Evolutionary conservation across 2,797 vertebrate genomes (phyloP).

Genomic region (Syndactyla subalaris): DNA sequence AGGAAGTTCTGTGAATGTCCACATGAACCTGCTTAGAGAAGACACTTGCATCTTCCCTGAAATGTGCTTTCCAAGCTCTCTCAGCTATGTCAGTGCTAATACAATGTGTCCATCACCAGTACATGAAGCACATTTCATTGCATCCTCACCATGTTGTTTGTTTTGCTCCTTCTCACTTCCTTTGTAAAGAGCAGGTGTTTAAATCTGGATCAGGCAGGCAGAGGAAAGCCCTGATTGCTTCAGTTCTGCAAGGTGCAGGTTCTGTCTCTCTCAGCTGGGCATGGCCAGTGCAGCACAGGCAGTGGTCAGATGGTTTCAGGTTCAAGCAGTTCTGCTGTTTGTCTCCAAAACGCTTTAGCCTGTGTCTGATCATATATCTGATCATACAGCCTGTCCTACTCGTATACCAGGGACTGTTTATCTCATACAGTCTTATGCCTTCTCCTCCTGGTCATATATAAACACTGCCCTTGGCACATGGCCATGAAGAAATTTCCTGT

Average conservation of each 20-base stretch:
- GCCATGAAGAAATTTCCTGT: background rate
- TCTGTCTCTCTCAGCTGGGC: background rate
- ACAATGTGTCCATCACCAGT: background rate
- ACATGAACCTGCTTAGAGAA: background rate
- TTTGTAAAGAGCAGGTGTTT: background rate
- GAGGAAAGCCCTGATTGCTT: background rate
- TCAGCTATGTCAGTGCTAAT: background rate
- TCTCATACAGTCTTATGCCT: background rate
- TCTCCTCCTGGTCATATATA: background rate
- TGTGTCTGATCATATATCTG: background rate
- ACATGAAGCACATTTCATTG: background rate
- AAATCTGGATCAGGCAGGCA: background rate
- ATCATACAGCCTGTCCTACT: background rate
- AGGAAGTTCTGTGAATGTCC: background rate
- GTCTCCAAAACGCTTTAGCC: background rate
- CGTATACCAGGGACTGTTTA: background rate
- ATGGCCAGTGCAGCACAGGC: accelerated
- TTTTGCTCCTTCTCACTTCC: background rate
- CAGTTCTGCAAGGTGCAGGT: background rate
- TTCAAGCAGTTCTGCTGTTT: background rate
- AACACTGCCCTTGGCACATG: background rate
- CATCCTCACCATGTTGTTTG: background rate
- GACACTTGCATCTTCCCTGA: background rate
- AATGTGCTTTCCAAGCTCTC: background rate
- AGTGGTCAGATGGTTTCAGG: background rate